Evolutionary conservation across 2,113 vertebrate species (phyloP).

Genomic region (Cyprinus carpio): DNA sequence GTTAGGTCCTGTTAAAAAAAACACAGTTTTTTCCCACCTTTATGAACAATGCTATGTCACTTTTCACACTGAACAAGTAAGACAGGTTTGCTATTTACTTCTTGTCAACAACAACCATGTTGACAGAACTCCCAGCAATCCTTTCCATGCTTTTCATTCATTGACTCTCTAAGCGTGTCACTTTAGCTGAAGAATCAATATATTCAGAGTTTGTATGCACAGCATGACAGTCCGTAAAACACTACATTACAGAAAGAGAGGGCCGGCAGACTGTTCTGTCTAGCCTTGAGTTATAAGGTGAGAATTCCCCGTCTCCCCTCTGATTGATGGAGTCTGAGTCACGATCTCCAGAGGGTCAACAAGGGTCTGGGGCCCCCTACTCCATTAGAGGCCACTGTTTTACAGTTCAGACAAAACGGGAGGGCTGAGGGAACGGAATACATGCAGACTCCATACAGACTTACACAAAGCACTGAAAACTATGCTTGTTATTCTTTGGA

Average conservation of each 20-base stretch:
- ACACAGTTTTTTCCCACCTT: background rate
- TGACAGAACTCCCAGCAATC: background rate
- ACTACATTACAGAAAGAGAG: constrained; percentile 15
- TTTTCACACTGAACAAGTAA: background rate
- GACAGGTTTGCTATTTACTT: background rate
- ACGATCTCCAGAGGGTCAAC: constrained; percentile 48
- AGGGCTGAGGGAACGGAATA: constrained; percentile 27
- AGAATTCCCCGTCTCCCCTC: constrained; percentile 46
- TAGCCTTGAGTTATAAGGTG: constrained; percentile 50
- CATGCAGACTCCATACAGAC: background rate
- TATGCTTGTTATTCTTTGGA: background rate
- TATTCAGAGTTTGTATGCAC: constrained; percentile 1
- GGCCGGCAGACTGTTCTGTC: constrained; percentile 21
- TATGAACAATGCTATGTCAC: constrained; percentile 10
- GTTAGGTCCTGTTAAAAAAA: background rate
- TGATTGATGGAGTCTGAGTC: constrained; percentile 60
- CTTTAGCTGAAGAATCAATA: background rate
- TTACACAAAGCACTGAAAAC: background rate
- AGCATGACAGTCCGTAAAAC: constrained; percentile 5
- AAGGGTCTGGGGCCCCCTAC: constrained; percentile 31
- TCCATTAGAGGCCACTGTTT: constrained; percentile 55
- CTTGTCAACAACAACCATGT: background rate
- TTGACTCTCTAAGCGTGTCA: background rate
- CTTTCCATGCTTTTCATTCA: background rate
- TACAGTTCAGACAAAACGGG: constrained; percentile 52